Evolutionary conservation across 1,140 invertebrate genomes (phyloP).

Genomic region (Pteromalus puparum): DNA sequence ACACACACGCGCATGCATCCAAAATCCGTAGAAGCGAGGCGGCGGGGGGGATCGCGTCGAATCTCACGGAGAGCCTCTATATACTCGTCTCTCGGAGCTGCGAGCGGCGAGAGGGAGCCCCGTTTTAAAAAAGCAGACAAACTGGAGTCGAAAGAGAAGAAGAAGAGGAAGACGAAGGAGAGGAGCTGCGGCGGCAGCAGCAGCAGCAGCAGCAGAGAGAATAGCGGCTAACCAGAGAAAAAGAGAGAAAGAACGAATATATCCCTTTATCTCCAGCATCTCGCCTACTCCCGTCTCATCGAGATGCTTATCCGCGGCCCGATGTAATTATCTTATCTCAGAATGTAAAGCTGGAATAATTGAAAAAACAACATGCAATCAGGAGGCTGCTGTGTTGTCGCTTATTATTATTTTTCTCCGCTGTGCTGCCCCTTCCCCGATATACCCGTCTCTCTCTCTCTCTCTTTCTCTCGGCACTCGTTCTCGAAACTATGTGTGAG

Average conservation of each 20-base stretch:
- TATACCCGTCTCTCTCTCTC: background rate
- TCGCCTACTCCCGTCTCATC: slow-evolving; percentile 20
- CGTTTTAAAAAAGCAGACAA: slow-evolving; percentile 50
- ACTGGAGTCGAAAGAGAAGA: slow-evolving; percentile 43
- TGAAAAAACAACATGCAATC: slow-evolving; percentile 49
- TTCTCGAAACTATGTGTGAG: background rate
- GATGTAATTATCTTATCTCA: slow-evolving; percentile 52
- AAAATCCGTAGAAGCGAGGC: slow-evolving; percentile 14
- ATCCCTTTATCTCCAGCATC: slow-evolving; percentile 43
- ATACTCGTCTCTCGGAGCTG: background rate
- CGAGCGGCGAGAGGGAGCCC: slow-evolving; percentile 10
- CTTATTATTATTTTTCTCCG: background rate
- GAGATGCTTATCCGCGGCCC: slow-evolving; percentile 42
- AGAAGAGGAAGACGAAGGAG: background rate
- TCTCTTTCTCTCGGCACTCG: background rate
- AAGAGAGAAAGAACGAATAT: background rate
- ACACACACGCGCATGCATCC: background rate
- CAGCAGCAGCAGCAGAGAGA: too few relatives aligned
- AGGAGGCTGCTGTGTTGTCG: background rate
- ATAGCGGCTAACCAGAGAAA: background rate
- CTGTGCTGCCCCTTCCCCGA: too few relatives aligned
- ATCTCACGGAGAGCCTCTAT: background rate
- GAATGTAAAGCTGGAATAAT: slow-evolving; percentile 46
- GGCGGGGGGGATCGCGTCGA: slow-evolving; percentile 22
- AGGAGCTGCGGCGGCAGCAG: too few relatives aligned